Base-by-base conservation (phyloP, 2,113 vertebrate species). In the Pagrus major region DNA sequence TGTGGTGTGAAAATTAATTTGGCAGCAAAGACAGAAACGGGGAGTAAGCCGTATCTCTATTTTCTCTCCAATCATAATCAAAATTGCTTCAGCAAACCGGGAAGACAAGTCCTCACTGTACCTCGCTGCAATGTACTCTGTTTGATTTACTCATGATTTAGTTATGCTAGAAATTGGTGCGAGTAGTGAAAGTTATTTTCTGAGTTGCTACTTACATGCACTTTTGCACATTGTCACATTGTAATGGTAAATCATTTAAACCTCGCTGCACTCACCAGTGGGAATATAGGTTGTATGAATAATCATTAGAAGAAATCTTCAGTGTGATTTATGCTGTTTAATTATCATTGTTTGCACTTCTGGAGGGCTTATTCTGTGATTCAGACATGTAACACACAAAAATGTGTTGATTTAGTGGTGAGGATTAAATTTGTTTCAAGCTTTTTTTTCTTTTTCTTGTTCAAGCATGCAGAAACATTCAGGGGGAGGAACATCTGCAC, bases 1-100 rank as follows among this genome's bases (percentile, higher is more conserved):
- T 16, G 12, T 41, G 18, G 60, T 71, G 33, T 12, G 18, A 72
- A 78, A 52, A 79, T 81, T 7, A 9, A 81, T 83, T 78, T 86
- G 75, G 67, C 75, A 86, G 68, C 42, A 52, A 54, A 72, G 37
- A 69, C 25, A 82, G 31, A 63, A 74, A 71, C 23, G 2, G 2
- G 1, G 51, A 76, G 31, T 39, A 58, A 76, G 18, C n/a, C 31
- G 33, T 29, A 55, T 74, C 31, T 46, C 16, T 35, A 47, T 61
- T 69, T 81, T 71, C 31, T 44, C 70, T 60, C 11, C 33, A 56
- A 29, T 76, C 29, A 37, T 71, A 35, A 58, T 72, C 67, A 52
- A n/a, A 83, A 56, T 35, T 25, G 6, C 49, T 73, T n/a, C 27
- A 44, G 58, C 16, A n/a, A n/a, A n/a, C n/a, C n/a, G 6, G 46